Evolutionary conservation across 2,888 invertebrate genomes (phyloP), one percentile per base, ranked within the genome.

Genomic region (Plemyria rubiginata): DNA sequence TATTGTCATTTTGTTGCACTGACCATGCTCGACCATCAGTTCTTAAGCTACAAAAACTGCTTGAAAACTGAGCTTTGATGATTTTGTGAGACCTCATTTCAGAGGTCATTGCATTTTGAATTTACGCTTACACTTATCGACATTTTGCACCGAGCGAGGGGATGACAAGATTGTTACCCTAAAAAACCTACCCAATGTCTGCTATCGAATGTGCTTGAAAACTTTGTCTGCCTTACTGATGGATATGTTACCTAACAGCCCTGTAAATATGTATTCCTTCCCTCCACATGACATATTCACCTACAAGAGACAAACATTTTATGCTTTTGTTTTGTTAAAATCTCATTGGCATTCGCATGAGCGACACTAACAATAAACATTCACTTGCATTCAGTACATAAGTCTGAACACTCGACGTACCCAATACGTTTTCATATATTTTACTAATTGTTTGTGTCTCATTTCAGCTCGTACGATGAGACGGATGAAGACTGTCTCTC

Each of bases 381-480:
- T 81, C 80, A 87, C 81, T 86, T 88, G 90, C 91, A 91, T 91
- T 90, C 88, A 89, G 88, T 90, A 88, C 90, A 90, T 89, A 88
- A 82, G 55, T 68, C 71, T 69, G 57, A 55, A 69, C 53, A 65
- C 55, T 45, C 54, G 60, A 32, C 52, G 51, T 52, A 38, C 54
- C 15, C 11, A 38, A 43, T n/a, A 16, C 51, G n/a, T 41, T 38
- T 29, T 8, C 12, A 16, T 49, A 12, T 36, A 11, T 12, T 15
- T 48, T 52, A 7, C 43, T 63, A 32, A 60, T 13, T 4, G n/a
- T n/a, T 40, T 57, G 51, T 69, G 51, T 45, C 15, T 53, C 62
- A 15, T 88, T 94, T 49, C 93, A 95, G 95, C 94, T 94, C 94
- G 82, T 95, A 94, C 94, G 95, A 95, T 94, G 95, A 95, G 84